Percentiles rank a stretch among this genome's conserved stretches.
These are phyloP conservation scores for Epinephelus awoara DNA, from an alignment of 2,797 vertebrate species.

Conservation along the genomic window DNA sequence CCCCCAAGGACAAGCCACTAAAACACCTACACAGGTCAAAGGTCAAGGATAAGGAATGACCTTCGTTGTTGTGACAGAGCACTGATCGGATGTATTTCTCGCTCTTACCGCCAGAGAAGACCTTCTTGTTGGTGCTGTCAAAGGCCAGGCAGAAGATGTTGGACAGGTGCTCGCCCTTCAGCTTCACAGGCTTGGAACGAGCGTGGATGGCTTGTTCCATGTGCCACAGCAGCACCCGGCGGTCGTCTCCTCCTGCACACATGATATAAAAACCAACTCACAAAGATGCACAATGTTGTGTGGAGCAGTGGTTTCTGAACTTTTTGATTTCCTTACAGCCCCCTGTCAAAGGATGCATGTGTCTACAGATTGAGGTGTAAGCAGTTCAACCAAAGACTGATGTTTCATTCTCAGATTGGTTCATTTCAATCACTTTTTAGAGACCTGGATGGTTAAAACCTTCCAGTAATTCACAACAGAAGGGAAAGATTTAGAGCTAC, in stretches of 20 bases:
- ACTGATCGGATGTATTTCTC: background rate
- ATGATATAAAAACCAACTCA: background rate
- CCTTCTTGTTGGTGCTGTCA: slow-evolving; percentile 95
- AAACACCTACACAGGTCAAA: background rate
- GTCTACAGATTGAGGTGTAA: background rate
- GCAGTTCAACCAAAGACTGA: background rate
- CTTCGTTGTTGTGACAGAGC: background rate
- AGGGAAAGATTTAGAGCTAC: no score
- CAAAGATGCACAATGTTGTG: background rate
- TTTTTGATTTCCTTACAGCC: no score
- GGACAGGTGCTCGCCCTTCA: slow-evolving; percentile 98
- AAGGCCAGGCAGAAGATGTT: slow-evolving; percentile 99
- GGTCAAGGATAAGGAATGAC: background rate
- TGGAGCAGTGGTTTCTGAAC: background rate
- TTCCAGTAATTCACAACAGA: no score
- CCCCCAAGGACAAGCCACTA: background rate
- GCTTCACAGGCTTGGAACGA: slow-evolving; percentile 93
- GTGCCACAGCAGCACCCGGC: slow-evolving; percentile 97
- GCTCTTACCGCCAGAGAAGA: slow-evolving; percentile 96
- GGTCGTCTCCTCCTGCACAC: slow-evolving; percentile 94
- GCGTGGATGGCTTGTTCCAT: slow-evolving; percentile 96
- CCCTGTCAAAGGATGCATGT: background rate
- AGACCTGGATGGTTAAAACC: no score
- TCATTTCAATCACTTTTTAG: no score
- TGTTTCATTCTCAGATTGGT: background rate